Base-by-base conservation (phyloP, 2,888 invertebrate species). In the Torymus aiolomorphi region DNA sequence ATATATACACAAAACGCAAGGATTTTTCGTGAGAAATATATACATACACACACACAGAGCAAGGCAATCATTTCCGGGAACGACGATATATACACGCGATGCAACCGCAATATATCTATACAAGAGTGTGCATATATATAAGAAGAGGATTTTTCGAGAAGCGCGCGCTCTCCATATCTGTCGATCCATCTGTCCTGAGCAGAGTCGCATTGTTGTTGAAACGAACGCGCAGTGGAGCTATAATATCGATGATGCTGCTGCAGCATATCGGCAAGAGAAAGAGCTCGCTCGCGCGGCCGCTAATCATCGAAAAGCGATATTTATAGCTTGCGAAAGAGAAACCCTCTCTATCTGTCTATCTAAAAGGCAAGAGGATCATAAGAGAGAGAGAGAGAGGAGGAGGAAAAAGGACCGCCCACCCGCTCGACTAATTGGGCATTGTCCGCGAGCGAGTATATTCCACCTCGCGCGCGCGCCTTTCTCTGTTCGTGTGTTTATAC, bases 231-330 rank as follows among this genome's bases (percentile, higher is more conserved):
- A 3, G 24, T 2, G 31, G 31, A 3, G 31, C 31, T 31, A 31
- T 31, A 52, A 72, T 52, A 61, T 62, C 52, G 24, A 31, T 3
- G 31, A 31, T 31, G 31, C 8, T 20, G 31, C 31, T 31, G 31
- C 31, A 2, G 31, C 31, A 24, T 24, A 24, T 2, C 24, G 0
- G 31, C 31, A 31, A 31, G 31, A 31, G 31, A 31, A 31, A 31
- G 71, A 5, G 59, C 49, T 54, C 31, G 18, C 16, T 16, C 16
- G 31, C 61, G 20, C 16, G 14, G 11, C 56, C 4, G 74, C 63
- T 70, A 73, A 78, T 78, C 67, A 69, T 78, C 70, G 78, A 78
- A 69, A 69, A 69, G 51, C 63, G 63, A 78, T 78, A 78, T 78
- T 66, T 59, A 42, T 56, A 66, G 20, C 12, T 65, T 59, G 42